A percentile compares a stretch with the other conserved stretches of the same genome.
Conservation (phyloP, 2,797 vertebrate genomes). For the Geotrypetes seraphini region DNA sequence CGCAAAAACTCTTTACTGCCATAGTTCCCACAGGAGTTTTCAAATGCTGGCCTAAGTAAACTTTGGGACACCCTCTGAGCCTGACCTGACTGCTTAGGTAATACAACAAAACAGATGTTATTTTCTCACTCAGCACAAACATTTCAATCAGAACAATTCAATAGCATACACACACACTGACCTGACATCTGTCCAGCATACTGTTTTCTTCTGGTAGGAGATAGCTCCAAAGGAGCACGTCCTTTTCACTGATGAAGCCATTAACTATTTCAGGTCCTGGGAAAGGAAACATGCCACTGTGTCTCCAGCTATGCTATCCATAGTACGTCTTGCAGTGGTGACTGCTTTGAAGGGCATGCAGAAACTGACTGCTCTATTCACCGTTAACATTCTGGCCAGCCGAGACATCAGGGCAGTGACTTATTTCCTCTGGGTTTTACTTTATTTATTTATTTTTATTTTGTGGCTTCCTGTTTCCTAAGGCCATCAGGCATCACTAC, state of each 20-base stretch:
- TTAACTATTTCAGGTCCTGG: constrained; percentile 13
- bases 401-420: constrained; percentile 23
- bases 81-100: too few relatives aligned
- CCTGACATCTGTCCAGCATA: constrained; percentile 33
- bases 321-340: too few relatives aligned
- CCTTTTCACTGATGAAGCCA: constrained; percentile 34
- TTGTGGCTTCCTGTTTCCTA: constrained; percentile 31
- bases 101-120: too few relatives aligned
- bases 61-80: too few relatives aligned
- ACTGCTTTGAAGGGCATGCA: too few relatives aligned
- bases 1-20: too few relatives aligned
- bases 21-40: too few relatives aligned
- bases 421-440: constrained; percentile 31
- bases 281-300: constrained; percentile 22
- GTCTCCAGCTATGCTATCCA: rapidly evolving
- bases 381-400: background rate
- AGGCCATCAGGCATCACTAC: constrained; percentile 5
- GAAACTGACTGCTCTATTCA: background rate
- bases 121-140: too few relatives aligned
- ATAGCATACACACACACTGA: constrained; percentile 8
- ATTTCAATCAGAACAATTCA: background rate
- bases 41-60: too few relatives aligned
- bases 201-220: constrained; percentile 15
- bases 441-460: too few relatives aligned
- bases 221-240: constrained; percentile 1